These are phyloP conservation scores for Rotaria macrura DNA, from an alignment of 2,888 invertebrate species.

Conservation along the genomic window DNA sequence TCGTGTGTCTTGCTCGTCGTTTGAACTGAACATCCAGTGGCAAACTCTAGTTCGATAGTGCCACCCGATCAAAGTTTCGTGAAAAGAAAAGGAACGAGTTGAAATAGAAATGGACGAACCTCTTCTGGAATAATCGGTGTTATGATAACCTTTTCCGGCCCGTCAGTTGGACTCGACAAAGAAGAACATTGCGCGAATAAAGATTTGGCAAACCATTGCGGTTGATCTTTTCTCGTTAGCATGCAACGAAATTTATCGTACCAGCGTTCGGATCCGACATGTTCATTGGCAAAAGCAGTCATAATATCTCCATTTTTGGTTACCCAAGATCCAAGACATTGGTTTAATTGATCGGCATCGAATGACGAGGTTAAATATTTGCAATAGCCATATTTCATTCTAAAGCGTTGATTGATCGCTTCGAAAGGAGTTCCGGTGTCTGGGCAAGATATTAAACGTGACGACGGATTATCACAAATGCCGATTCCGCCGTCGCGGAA, in stretches of 20 bases:
- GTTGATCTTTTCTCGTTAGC: conserved; percentile 33
- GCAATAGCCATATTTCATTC: conserved; percentile 31
- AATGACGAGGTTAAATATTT: conserved; percentile 27
- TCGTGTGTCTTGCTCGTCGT: too few species aligned
- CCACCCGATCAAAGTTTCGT: too few species aligned
- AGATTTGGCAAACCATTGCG: conserved; percentile 32
- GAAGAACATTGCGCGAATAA: conserved; percentile 28
- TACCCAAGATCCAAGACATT: conserved; percentile 32
- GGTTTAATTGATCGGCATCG: conserved; percentile 26
- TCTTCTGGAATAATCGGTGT: conserved; percentile 30
- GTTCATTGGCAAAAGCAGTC: conserved; percentile 31
- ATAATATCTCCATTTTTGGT: conserved; percentile 25
- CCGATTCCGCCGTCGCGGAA: conserved; percentile 31
- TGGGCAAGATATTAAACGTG: conserved; percentile 26
- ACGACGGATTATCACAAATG: conserved; percentile 26
- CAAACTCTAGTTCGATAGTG: too few species aligned
- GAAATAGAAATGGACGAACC: neutral
- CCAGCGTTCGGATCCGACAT: conserved; percentile 25
- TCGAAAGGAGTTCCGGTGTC: conserved; percentile 32
- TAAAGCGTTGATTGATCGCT: conserved; percentile 31
- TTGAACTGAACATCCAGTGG: too few species aligned
- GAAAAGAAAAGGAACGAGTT: neutral
- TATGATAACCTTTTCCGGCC: conserved; percentile 27
- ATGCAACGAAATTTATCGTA: conserved; percentile 34
- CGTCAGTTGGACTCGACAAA: conserved; percentile 30